Conservation (phyloP, 2,797 vertebrate species). For the Podarcis lilfordi region DNA sequence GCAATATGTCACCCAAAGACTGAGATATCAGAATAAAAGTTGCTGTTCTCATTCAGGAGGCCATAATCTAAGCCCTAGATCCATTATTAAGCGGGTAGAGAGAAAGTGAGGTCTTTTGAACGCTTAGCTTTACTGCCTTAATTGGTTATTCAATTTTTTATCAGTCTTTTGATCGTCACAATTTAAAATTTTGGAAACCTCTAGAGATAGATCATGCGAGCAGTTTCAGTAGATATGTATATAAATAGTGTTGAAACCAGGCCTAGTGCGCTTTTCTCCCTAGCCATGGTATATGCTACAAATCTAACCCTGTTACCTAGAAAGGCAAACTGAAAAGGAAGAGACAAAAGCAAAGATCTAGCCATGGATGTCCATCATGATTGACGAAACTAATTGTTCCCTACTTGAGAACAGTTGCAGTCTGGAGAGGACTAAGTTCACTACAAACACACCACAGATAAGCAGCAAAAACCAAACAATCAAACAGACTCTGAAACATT, state of each 20-base stretch:
- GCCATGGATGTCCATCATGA: neutral
- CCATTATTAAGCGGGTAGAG: neutral
- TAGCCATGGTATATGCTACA: neutral
- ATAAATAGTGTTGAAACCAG: neutral
- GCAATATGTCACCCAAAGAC: neutral
- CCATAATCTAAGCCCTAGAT: neutral
- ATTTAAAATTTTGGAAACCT: neutral
- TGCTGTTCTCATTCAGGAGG: neutral
- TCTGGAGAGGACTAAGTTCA: neutral
- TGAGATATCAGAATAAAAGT: neutral
- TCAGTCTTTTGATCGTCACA: neutral
- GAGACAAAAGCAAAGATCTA: neutral
- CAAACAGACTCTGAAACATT: neutral
- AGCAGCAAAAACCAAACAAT: neutral
- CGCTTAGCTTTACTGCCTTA: too few species aligned
- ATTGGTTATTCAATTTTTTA: neutral
- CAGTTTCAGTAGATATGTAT: neutral
- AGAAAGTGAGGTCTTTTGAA: too few species aligned
- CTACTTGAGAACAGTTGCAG: neutral
- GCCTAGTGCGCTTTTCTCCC: neutral
- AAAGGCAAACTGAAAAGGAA: neutral
- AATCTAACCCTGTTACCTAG: neutral
- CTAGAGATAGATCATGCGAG: neutral
- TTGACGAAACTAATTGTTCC: neutral
- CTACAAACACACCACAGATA: neutral